Percentiles rank a stretch among this genome's conserved stretches.
These are phyloP conservation scores for Spheniscus humboldti DNA, from an alignment of 2,797 vertebrate genomes.

Conservation along the genomic window DNA sequence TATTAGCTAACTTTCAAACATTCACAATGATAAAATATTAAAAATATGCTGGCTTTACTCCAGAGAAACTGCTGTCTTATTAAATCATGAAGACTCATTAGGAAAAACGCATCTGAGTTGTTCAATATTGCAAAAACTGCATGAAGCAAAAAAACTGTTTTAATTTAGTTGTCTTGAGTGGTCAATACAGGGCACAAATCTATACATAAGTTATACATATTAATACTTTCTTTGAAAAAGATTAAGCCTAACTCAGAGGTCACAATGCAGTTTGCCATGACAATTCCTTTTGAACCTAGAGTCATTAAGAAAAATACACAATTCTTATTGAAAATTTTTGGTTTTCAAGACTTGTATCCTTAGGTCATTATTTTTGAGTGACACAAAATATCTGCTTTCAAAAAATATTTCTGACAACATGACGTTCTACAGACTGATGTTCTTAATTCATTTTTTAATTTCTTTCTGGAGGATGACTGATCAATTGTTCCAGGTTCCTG, in stretches of 20 bases:
- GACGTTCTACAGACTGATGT: neutral
- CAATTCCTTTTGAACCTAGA: neutral
- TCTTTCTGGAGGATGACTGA: neutral
- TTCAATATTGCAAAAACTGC: neutral
- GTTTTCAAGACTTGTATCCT: neutral
- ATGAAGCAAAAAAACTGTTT: neutral
- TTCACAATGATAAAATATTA: conserved; percentile 16
- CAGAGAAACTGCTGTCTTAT: conserved; percentile 3
- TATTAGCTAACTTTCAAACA: neutral
- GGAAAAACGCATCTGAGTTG: neutral
- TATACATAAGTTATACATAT: neutral
- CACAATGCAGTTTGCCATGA: neutral
- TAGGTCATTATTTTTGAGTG: neutral
- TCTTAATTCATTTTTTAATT: neutral
- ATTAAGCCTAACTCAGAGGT: neutral
- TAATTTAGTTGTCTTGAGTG: neutral
- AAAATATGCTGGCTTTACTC: neutral
- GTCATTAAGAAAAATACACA: neutral
- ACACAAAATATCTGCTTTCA: neutral
- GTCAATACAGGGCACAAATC: neutral
- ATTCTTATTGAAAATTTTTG: neutral
- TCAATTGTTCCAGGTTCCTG: neutral
- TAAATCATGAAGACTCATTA: neutral
- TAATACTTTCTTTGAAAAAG: neutral
- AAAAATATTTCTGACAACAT: neutral